phyloP scores from a whole-genome alignment of 2,797 vertebrate species.

The Champsocephalus esox region DNA sequence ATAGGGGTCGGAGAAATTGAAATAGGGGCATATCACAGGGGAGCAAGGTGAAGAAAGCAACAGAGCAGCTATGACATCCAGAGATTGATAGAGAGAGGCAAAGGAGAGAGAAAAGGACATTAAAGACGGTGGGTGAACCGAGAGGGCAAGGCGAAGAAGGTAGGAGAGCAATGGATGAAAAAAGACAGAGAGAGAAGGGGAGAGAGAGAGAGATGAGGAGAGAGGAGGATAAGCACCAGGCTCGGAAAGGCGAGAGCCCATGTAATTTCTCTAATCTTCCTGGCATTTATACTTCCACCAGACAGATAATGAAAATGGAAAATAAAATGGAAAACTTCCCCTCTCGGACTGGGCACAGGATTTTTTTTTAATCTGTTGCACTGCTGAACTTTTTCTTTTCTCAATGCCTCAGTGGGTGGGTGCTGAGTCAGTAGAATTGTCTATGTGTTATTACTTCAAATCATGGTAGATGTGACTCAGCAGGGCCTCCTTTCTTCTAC shows the following conservation, averaged over 20 bases:
- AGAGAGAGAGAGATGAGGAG: slow-evolving; percentile 63
- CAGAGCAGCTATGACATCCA: slow-evolving; percentile 32
- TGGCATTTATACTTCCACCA: slow-evolving; percentile 88
- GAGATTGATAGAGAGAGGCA: slow-evolving; percentile 53
- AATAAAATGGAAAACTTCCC: slow-evolving; percentile 85
- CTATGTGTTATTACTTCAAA: slow-evolving; percentile 54
- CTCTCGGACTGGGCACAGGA: slow-evolving; percentile 65
- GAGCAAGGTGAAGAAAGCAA: slow-evolving; percentile 35
- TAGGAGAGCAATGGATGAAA: slow-evolving; percentile 42
- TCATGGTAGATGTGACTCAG: slow-evolving; percentile 52
- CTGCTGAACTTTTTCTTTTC: slow-evolving; percentile 64
- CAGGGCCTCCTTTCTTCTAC: slow-evolving; percentile 12
- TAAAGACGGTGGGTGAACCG: slow-evolving; percentile 58
- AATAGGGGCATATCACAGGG: slow-evolving; percentile 40
- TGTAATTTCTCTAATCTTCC: slow-evolving; percentile 90
- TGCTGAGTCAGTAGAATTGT: slow-evolving; percentile 75
- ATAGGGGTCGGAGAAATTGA: slow-evolving; percentile 35
- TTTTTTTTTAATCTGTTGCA: slow-evolving; percentile 82
- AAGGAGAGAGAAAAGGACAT: slow-evolving; percentile 44
- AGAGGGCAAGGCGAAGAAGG: slow-evolving; percentile 44
- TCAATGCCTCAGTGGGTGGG: slow-evolving; percentile 53
- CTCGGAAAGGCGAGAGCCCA: slow-evolving; percentile 83
- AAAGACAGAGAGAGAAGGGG: slow-evolving; percentile 15
- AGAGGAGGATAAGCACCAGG: slow-evolving; percentile 79
- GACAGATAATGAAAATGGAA: slow-evolving; percentile 89